Conservation (phyloP, 2,113 vertebrate genomes). For the Hippopotamus amphibius region DNA sequence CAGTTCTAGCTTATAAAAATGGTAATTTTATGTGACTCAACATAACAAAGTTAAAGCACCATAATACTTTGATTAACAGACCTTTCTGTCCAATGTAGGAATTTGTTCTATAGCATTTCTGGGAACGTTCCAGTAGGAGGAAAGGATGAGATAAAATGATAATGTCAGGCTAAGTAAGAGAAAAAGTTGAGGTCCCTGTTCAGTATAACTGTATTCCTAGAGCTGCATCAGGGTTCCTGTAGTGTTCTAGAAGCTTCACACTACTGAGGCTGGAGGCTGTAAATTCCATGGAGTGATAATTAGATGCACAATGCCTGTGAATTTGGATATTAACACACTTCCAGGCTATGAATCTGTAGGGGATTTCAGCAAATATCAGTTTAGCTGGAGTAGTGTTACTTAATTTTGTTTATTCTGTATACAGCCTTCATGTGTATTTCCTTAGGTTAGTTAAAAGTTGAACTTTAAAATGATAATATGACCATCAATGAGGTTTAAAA, state of each 20-base stretch:
- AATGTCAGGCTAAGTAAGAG: not conserved
- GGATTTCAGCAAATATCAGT: not conserved
- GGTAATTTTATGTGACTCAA: not conserved
- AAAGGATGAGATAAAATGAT: not conserved
- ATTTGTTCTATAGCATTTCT: not conserved
- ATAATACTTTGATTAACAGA: not conserved
- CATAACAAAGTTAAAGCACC: not conserved
- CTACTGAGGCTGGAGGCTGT: not conserved
- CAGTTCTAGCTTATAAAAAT: not conserved
- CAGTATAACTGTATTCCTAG: not conserved
- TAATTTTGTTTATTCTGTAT: slow-evolving; percentile 15
- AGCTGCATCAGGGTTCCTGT: not conserved
- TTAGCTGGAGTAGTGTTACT: slow-evolving; percentile 20
- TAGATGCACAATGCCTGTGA: not conserved
- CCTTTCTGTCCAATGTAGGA: not conserved
- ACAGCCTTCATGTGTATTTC: not conserved
- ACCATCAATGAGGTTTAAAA: not conserved
- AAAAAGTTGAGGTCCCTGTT: not conserved
- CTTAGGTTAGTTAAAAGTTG: slow-evolving; percentile 9
- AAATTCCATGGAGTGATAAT: not conserved
- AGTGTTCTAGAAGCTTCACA: not conserved
- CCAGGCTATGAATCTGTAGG: not conserved
- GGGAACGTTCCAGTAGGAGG: not conserved
- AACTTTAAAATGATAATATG: slow-evolving; percentile 44
- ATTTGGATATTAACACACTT: not conserved